Percentiles rank a stretch among this genome's conserved stretches.
Evolutionary conservation across 2,888 invertebrate species (phyloP).

Genomic region (Aspidapion aeneum): DNA sequence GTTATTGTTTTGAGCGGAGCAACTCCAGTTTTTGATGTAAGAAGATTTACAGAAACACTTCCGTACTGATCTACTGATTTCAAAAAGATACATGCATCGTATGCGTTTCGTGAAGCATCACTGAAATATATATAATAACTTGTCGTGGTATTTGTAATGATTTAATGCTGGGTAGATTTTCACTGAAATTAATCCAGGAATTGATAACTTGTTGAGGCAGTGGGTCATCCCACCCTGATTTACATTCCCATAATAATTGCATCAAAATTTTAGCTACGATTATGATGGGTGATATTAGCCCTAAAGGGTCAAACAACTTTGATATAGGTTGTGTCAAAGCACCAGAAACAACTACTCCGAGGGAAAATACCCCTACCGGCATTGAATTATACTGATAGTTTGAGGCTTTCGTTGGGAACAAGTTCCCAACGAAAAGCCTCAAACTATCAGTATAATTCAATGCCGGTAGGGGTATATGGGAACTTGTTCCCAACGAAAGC

Average conservation of each 20-base stretch:
- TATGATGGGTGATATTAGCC: conserved; percentile 17
- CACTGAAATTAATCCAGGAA: conserved; percentile 7
- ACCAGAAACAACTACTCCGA: too few species aligned
- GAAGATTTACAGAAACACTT: conserved; percentile 7
- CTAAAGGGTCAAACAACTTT: conserved; percentile 22
- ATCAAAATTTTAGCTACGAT: conserved; percentile 17
- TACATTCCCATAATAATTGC: conserved; percentile 17
- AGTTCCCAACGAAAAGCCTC: too few species aligned
- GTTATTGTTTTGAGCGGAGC: conserved; percentile 13
- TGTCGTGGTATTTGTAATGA: conserved; percentile 12
- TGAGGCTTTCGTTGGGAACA: too few species aligned
- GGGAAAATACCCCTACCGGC: too few species aligned
- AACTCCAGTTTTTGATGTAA: conserved; percentile 12
- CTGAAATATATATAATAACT: conserved; percentile 8
- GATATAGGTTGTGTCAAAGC: too few species aligned
- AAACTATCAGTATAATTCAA: too few species aligned
- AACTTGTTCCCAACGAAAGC: too few species aligned
- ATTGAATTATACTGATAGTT: too few species aligned
- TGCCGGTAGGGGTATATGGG: too few species aligned
- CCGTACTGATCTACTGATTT: too few species aligned
- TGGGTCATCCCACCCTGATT: conserved; percentile 17
- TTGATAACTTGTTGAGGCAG: conserved; percentile 8
- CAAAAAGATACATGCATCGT: too few species aligned
- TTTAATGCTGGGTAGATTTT: conserved; percentile 2
- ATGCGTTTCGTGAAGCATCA: too few species aligned